These are phyloP conservation scores for Napeogenes sylphis DNA, from an alignment of 2,888 invertebrate genomes.

Conservation along the genomic window DNA sequence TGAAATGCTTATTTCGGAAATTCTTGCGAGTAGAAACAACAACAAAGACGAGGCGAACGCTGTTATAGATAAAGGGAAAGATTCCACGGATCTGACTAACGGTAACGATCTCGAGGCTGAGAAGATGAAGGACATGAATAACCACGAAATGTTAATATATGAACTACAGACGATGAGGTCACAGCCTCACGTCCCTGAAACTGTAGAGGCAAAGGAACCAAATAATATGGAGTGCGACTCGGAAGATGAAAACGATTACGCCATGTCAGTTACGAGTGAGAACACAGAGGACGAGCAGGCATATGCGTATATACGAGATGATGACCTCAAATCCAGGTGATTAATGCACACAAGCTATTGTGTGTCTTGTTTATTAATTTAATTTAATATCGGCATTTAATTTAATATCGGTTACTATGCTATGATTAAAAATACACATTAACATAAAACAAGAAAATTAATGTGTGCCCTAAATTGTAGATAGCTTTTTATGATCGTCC, in stretches of 20 bases:
- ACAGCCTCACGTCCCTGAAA: slow-evolving; percentile 60
- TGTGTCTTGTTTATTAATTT: too few species aligned
- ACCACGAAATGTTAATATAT: slow-evolving; percentile 84
- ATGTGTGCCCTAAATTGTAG: too few species aligned
- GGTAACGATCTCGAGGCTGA: slow-evolving; percentile 55
- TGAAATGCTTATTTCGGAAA: slow-evolving; percentile 74
- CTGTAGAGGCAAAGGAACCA: slow-evolving; percentile 44
- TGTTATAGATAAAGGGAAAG: slow-evolving; percentile 72
- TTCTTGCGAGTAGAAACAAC: slow-evolving; percentile 71
- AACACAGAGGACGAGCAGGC: slow-evolving; percentile 67
- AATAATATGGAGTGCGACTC: slow-evolving; percentile 57
- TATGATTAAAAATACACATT: too few species aligned
- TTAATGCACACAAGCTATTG: slow-evolving; percentile 19
- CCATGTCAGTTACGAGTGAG: slow-evolving; percentile 59
- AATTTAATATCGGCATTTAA: too few species aligned
- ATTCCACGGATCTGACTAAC: slow-evolving; percentile 48
- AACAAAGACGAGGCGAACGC: slow-evolving; percentile 65
- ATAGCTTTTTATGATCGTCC: too few species aligned
- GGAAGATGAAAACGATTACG: slow-evolving; percentile 64
- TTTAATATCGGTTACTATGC: too few species aligned
- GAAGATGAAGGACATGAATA: slow-evolving; percentile 72
- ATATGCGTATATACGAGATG: slow-evolving; percentile 69
- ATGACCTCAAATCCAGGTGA: slow-evolving; percentile 73
- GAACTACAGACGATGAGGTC: slow-evolving; percentile 83
- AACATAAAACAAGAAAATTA: too few species aligned